Evolutionary conservation across 2,888 invertebrate genomes (phyloP), one percentile per base, ranked within the genome.

Genomic region (Coleophora flavipennella): DNA sequence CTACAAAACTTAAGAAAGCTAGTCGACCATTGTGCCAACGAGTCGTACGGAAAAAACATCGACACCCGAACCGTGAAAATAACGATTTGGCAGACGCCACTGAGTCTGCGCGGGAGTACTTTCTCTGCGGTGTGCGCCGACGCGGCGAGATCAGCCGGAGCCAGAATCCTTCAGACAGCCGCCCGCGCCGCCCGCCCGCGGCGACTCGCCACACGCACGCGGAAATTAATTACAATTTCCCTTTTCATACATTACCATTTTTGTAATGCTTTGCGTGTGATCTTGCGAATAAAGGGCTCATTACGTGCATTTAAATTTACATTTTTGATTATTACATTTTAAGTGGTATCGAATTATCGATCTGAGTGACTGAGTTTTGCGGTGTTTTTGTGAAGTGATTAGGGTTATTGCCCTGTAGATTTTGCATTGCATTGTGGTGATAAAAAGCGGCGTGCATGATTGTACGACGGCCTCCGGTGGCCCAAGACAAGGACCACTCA

Each of bases 51-150:
- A 77, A 81, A 77, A 78, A 70, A n/a, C n/a, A 63, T 56, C 61
- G 67, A 74, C 59, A 66, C 71, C 55, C 65, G 69, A 68, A 68
- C 68, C 78, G 71, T 76, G 76, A 79, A 81, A 78, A 77, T 70
- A 64, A 51, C 63, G 64, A 71, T 75, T 80, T 78, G 83, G 78
- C 79, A 81, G 83, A 76, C 83, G 77, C 67, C 78, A 68, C 70
- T 67, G 76, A 80, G 83, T 83, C 83, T 83, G 80, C 69, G 71
- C 74, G 57, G 65, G 69, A 72, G 59, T 67, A 80, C 83, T 83
- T 83, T 81, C 83, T 78, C 81, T 72, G 79, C 70, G 70, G 81
- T 77, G 79, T 71, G 79, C 70, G 70, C 70, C 59, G 60, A 62
- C 67, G 66, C 65, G 58, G 65, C 20, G 20, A 20, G 20, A 55